Percentiles rank a stretch among this genome's conserved stretches.
Conservation (phyloP, 2,888 invertebrate genomes). For the Oligia latruncula region DNA sequence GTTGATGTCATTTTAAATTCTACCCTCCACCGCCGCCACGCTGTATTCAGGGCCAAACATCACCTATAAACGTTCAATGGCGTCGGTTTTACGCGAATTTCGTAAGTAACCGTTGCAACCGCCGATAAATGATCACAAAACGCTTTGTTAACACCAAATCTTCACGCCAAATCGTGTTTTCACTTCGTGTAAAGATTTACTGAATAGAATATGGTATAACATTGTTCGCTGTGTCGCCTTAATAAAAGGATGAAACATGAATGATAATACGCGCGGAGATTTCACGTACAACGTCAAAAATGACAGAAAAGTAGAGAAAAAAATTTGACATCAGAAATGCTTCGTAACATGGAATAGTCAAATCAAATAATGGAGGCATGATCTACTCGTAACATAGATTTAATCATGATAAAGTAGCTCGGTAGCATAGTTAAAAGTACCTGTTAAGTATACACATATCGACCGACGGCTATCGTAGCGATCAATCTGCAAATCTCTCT, state of each 20-base stretch:
- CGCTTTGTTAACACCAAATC: constrained; percentile 68
- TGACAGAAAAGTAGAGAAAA: constrained; percentile 38
- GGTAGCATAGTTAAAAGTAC: constrained; percentile 48
- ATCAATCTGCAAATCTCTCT: constrained; percentile 80
- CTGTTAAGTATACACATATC: constrained; percentile 52
- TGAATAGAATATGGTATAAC: constrained; percentile 66
- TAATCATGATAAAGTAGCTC: constrained; percentile 53
- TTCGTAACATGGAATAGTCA: constrained; percentile 20
- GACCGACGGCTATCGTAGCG: constrained; percentile 54
- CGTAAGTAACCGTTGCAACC: constrained; percentile 72
- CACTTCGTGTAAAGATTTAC: constrained; percentile 61
- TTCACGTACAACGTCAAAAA: constrained; percentile 48
- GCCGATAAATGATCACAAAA: constrained; percentile 70
- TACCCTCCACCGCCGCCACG: constrained; percentile 20
- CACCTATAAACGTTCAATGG: constrained; percentile 67
- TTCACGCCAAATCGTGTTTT: constrained; percentile 69
- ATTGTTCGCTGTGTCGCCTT: constrained; percentile 55
- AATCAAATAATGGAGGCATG: constrained; percentile 44
- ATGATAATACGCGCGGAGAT: constrained; percentile 48
- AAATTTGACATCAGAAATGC: constrained; percentile 29
- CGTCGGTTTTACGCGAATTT: constrained; percentile 74
- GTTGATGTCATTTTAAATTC: not conserved
- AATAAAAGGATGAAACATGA: constrained; percentile 63
- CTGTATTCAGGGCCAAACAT: constrained; percentile 48
- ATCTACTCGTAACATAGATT: constrained; percentile 47